phyloP scores from a whole-genome alignment of 2,888 invertebrate species.

The Aphidoletes aphidimyza region DNA sequence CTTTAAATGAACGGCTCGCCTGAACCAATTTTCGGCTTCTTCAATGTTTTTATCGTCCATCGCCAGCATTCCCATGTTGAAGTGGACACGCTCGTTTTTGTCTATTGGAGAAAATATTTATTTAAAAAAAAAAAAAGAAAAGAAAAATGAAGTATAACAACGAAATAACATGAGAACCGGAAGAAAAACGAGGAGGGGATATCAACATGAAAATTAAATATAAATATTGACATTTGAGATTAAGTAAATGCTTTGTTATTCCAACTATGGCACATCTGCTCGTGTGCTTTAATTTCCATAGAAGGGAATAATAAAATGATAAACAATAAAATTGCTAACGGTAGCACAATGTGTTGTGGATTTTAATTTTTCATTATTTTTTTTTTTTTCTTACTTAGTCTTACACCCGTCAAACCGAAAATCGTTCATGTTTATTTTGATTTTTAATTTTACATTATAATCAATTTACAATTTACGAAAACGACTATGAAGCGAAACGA shows the following conservation, averaged over 20 bases:
- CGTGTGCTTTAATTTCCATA: not conserved
- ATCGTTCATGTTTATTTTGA: too few relatives aligned
- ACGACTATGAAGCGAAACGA: too few relatives aligned
- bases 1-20: constrained; percentile 86
- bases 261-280: not conserved
- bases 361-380: too few relatives aligned
- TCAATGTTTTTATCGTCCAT: constrained; percentile 93
- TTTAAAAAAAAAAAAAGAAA: not conserved
- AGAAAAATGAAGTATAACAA: not conserved
- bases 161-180: too few relatives aligned
- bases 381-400: too few relatives aligned
- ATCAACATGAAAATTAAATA: not conserved
- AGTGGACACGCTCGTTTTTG: constrained; percentile 90
- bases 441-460: too few relatives aligned
- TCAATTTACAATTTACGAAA: too few relatives aligned
- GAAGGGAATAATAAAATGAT: too few relatives aligned
- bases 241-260: not conserved
- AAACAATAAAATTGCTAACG: too few relatives aligned
- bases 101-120: constrained; percentile 66
- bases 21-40: constrained; percentile 91
- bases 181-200: not conserved
- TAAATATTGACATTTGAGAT: constrained; percentile 11
- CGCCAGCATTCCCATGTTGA: constrained; percentile 95
- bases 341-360: too few relatives aligned
- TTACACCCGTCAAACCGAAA: too few relatives aligned